phyloP scores from a whole-genome alignment of 53 echinoderm and acorn worm species.

The Mesocentrotus franciscanus region DNA sequence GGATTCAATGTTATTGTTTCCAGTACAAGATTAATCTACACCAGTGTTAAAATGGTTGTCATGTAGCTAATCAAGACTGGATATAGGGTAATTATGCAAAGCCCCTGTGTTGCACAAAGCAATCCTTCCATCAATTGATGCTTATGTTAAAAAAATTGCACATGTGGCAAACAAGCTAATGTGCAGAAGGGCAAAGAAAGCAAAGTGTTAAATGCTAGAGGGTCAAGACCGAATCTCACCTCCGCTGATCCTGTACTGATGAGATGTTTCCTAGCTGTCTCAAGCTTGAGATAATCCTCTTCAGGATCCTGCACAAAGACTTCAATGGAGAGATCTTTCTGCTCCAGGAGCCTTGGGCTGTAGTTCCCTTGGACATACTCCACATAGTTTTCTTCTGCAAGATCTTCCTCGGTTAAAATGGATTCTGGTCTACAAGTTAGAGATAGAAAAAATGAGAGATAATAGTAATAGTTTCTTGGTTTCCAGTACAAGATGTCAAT shows the following conservation, averaged over 20 bases:
- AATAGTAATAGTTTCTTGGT: slow-evolving; percentile 65
- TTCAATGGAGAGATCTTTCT: slow-evolving; percentile 75
- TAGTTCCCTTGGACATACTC: slow-evolving; percentile 89
- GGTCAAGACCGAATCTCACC: slow-evolving; percentile 59
- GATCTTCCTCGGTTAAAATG: slow-evolving; percentile 86
- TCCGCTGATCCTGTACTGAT: slow-evolving; percentile 87
- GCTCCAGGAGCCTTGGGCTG: slow-evolving; percentile 79
- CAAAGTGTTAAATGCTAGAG: no score
- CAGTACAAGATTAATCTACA: no score
- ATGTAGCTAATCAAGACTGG: no score
- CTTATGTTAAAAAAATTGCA: no score
- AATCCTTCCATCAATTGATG: no score
- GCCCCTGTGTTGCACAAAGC: no score
- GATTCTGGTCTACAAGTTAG: slow-evolving; percentile 69
- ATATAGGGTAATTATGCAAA: no score
- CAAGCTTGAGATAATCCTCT: slow-evolving; percentile 81
- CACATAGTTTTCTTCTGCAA: slow-evolving; percentile 80
- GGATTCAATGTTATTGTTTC: no score
- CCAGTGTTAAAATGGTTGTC: no score
- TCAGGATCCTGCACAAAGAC: slow-evolving; percentile 89
- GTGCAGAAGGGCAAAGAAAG: no score
- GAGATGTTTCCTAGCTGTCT: slow-evolving; percentile 79
- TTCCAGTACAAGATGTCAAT: no score
- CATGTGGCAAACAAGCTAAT: no score
- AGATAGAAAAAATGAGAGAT: not conserved